Evolutionary conservation across 2,113 vertebrate genomes (phyloP).

Genomic region (Callospermophilus lateralis): DNA sequence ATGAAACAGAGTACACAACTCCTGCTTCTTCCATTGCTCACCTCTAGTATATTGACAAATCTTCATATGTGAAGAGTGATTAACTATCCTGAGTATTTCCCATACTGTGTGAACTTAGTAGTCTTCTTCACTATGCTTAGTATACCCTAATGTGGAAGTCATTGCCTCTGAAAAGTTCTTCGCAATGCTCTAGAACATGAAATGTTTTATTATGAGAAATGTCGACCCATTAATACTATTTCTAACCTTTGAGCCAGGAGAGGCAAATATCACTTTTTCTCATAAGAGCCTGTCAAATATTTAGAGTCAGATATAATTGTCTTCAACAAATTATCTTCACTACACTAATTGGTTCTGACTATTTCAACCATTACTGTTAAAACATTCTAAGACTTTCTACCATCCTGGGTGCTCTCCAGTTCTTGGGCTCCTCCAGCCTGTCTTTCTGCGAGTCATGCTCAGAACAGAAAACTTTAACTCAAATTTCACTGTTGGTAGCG

Average conservation of each 20-base stretch:
- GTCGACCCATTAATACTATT: not conserved
- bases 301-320: not conserved
- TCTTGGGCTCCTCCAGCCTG: not conserved
- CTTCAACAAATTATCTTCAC: not conserved
- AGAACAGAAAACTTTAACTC: not conserved
- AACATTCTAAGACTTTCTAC: not conserved
- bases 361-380: not conserved
- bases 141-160: not conserved
- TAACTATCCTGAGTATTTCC: not conserved
- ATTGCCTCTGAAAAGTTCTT: not conserved
- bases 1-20: not conserved
- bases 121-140: not conserved
- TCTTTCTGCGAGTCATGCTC: not conserved
- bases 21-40: not conserved
- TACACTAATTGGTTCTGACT: not conserved
- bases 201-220: slow-evolving; percentile 12
- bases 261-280: not conserved
- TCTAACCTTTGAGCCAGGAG: not conserved
- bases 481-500: not conserved
- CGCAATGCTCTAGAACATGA: not conserved
- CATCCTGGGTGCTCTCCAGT: not conserved
- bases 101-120: not conserved
- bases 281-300: not conserved
- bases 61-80: not conserved
- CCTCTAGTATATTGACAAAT: not conserved